Conservation (phyloP, 37 sponge, comb jelly and placozoan species). For the Cliona cf. orientalis region DNA sequence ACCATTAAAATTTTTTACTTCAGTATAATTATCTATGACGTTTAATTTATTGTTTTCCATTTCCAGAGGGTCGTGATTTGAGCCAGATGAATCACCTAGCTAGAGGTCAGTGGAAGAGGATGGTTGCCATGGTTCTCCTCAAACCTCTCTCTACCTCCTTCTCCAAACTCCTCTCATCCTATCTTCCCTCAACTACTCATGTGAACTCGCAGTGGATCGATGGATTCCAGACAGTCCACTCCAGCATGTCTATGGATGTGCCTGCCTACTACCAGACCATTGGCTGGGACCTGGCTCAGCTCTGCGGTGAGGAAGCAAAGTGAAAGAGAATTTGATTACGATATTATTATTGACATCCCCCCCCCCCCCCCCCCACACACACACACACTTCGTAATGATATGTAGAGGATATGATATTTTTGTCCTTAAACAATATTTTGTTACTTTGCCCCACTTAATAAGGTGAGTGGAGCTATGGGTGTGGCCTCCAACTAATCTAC, state of each 20-base stretch:
- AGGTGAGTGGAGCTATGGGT: too few relatives aligned
- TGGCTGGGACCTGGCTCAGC: conserved; percentile 8
- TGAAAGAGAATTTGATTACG: background rate
- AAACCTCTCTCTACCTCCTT: background rate
- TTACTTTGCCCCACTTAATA: too few relatives aligned
- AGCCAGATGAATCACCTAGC: too few relatives aligned
- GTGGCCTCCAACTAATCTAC: too few relatives aligned
- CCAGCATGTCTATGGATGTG: background rate
- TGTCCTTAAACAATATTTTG: too few relatives aligned
- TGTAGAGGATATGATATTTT: too few relatives aligned
- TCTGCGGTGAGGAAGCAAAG: background rate
- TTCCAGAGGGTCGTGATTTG: too few relatives aligned
- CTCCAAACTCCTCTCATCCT: background rate
- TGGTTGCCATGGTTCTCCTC: conserved; percentile 22
- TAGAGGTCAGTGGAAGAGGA: conserved; percentile 15
- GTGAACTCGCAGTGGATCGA: background rate
- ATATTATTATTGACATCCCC: conserved; percentile 2
- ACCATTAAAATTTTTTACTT: too few relatives aligned
- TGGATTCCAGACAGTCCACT: conserved; percentile 17
- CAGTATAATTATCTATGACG: too few relatives aligned
- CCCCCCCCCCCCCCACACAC: too few relatives aligned
- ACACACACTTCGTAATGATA: too few relatives aligned
- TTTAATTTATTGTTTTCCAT: too few relatives aligned
- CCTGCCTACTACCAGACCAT: background rate
- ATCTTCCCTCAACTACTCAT: background rate